Evolutionary conservation across 2,797 vertebrate genomes (phyloP).

Genomic region (Chaetodon trifasciatus): DNA sequence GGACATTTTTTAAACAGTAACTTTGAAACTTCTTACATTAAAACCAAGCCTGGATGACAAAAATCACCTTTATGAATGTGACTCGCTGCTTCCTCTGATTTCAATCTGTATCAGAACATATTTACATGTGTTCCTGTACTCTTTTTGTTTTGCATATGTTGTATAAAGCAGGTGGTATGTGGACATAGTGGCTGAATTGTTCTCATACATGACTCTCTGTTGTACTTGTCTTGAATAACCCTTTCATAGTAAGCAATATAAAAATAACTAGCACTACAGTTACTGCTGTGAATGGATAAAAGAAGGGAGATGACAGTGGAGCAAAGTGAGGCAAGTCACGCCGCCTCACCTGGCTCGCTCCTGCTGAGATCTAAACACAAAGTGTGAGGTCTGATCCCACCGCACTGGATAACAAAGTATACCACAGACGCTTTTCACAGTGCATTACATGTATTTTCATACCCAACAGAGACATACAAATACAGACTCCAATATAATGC

Average conservation of each 20-base stretch:
- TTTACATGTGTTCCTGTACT: not conserved
- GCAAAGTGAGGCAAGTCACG: not conserved
- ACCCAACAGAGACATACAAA: not conserved
- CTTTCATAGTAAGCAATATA: not conserved
- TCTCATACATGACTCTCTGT: not conserved
- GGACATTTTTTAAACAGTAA: not conserved
- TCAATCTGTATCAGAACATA: not conserved
- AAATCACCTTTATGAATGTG: not conserved
- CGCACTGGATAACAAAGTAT: not conserved
- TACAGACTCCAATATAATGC: not conserved
- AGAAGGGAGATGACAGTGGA: not conserved
- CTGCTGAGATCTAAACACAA: slow-evolving; percentile 3
- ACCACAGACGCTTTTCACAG: not conserved
- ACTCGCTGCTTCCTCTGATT: not conserved
- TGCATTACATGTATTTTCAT: not conserved
- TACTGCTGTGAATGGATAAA: not conserved
- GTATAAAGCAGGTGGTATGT: not conserved
- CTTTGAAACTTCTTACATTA: not conserved
- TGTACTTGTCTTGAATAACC: not conserved
- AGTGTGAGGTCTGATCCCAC: not conserved
- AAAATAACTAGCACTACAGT: not conserved
- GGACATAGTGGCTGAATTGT: not conserved
- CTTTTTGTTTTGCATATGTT: not conserved
- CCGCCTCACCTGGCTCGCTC: not conserved
- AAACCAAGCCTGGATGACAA: not conserved